Conservation (phyloP, 2,888 invertebrate genomes). For the Limnephilus lunatus region DNA sequence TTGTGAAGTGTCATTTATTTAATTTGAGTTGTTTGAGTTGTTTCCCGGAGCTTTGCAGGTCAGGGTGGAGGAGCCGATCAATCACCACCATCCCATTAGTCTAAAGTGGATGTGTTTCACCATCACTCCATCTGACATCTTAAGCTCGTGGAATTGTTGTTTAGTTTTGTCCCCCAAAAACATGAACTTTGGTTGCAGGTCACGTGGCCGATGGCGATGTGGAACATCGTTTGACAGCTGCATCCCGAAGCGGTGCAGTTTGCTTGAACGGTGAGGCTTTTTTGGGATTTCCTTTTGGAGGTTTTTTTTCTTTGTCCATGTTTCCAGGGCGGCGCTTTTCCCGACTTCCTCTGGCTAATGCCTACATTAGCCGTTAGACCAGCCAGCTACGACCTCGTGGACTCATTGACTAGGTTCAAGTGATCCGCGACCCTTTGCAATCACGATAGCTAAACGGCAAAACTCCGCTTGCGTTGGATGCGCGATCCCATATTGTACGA, state of each 20-base stretch:
- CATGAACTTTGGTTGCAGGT: conserved; percentile 66
- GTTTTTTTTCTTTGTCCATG: conserved; percentile 48
- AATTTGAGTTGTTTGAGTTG: not conserved
- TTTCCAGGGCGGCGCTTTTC: conserved; percentile 45
- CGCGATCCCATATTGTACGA: not conserved
- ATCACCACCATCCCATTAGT: conserved; percentile 24
- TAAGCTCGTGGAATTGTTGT: conserved; percentile 57
- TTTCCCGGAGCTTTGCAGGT: conserved; percentile 33
- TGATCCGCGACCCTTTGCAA: conserved; percentile 22
- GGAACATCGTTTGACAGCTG: conserved; percentile 66
- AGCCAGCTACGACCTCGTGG: not conserved
- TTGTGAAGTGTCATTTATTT: conserved; percentile 11
- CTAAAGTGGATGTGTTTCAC: conserved; percentile 34
- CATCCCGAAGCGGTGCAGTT: conserved; percentile 63
- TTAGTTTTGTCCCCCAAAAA: conserved; percentile 64
- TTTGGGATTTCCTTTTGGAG: conserved; percentile 58
- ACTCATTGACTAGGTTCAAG: conserved; percentile 3
- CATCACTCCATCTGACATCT: conserved; percentile 50
- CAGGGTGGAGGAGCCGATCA: conserved; percentile 25
- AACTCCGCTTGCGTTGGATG: not conserved
- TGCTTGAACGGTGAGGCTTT: conserved; percentile 64
- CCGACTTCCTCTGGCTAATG: conserved; percentile 24
- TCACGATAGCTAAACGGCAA: not conserved
- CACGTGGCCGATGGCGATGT: conserved; percentile 65
- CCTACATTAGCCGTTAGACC: not conserved